Conservation (phyloP, 2,797 vertebrate species). For the Channallabes apus region DNA sequence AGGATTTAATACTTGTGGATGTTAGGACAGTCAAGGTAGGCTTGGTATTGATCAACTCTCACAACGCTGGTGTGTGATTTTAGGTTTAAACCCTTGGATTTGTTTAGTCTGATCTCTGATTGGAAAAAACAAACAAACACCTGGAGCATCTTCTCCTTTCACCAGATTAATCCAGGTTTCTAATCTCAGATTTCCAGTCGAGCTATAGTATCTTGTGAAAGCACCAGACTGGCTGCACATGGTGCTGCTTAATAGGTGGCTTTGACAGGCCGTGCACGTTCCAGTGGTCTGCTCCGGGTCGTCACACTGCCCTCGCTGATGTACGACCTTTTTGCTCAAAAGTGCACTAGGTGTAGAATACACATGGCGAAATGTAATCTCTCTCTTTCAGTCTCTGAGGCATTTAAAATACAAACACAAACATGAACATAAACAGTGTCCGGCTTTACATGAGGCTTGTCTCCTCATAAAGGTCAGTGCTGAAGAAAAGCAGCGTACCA, state of each 20-base stretch:
- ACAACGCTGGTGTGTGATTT: neutral
- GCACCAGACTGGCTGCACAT: neutral
- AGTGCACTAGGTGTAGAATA: constrained; percentile 23
- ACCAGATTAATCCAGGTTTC: neutral
- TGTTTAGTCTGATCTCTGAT: neutral
- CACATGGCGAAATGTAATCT: constrained; percentile 26
- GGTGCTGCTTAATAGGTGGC: constrained; percentile 8
- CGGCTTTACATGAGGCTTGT: constrained; percentile 31
- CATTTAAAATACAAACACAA: constrained; percentile 11
- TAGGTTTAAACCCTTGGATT: neutral
- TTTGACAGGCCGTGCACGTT: constrained; percentile 37
- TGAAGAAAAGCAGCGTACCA: neutral
- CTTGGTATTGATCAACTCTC: neutral
- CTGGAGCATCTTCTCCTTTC: neutral
- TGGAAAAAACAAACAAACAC: neutral
- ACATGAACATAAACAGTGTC: constrained; percentile 28
- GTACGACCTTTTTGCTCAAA: constrained; percentile 27
- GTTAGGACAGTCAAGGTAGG: neutral
- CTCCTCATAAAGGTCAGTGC: constrained; percentile 43
- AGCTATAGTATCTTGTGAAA: neutral
- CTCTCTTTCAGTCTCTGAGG: constrained; percentile 15
- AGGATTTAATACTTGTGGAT: neutral
- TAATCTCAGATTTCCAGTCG: neutral
- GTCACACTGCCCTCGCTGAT: constrained; percentile 17
- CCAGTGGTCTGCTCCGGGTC: constrained; percentile 18